Evolutionary conservation across 2,797 vertebrate species (phyloP), one percentile per base, ranked within the genome.

Genomic region (Rallus crepitans): DNA sequence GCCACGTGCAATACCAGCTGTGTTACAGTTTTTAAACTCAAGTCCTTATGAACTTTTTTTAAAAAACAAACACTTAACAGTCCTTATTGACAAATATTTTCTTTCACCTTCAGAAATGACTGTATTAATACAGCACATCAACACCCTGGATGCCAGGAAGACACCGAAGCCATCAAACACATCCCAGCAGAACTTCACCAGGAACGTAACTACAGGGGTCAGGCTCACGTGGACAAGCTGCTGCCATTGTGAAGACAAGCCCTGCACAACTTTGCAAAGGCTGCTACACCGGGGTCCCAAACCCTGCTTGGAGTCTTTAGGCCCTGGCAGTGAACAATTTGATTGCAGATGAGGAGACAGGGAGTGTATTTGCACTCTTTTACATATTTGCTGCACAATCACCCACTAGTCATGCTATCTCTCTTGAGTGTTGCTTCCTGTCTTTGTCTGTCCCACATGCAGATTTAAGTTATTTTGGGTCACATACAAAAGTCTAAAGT

Each of bases 321-420:
- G 15, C 17, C 15, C 7, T 31, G 20, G n/a, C 20, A 89, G 85
- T 63, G 52, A 86, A 63, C 39, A 66, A 83, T 14, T 35, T 57
- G 61, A 50, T 2, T 42, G 45, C 65, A 88, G 40, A 39, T 0
- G 1, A 87, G 57, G 15, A 0, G 1, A 39, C 33, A 57, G 13
- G 20, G 39, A 72, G 15, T 8, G 14, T 19, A 69, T 57, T 42
- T 59, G 35, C 25, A 33, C 11, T 82, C 30, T 82, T 42, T 52
- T 31, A 10, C 0, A 4, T 37, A 50, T n/a, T 70, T 55, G 72
- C 61, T 57, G 28, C 42, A 40, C 55, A 48, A 57, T 1, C 0
- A 4, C 30, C 39, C 0, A 0, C 5, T 0, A 82, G 61, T 21
- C 89, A 60, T 2, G n/a, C 28, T 8, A 70, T 17, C 24, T 37